phyloP scores from a whole-genome alignment of 2,888 invertebrate genomes.

The Gandaritis pyraliata region DNA sequence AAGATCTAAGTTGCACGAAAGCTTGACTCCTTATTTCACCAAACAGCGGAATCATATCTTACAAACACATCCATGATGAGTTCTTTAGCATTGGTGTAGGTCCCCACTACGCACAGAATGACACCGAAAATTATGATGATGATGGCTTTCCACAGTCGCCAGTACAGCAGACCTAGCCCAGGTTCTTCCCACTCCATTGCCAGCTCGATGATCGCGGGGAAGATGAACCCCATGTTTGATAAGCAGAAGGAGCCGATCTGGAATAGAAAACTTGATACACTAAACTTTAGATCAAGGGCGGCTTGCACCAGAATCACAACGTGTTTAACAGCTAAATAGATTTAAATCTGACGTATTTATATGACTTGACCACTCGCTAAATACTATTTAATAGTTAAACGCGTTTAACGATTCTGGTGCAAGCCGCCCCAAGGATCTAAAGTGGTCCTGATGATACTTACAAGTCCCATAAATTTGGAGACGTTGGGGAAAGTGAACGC shows the following conservation, averaged over 20 bases:
- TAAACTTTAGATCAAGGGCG: too few relatives aligned
- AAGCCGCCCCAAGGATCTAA: too few relatives aligned
- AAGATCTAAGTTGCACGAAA: too few relatives aligned
- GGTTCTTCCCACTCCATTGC: slow-evolving; percentile 58
- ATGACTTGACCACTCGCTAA: too few relatives aligned
- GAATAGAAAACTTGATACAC: neutral
- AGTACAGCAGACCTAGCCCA: slow-evolving; percentile 51
- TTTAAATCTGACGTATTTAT: too few relatives aligned
- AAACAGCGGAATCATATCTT: slow-evolving; percentile 2
- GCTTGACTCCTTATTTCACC: too few relatives aligned
- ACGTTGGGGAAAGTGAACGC: slow-evolving; percentile 55
- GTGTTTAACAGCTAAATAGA: too few relatives aligned
- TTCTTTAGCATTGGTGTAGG: slow-evolving; percentile 46
- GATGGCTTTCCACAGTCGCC: slow-evolving; percentile 52
- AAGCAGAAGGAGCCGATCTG: slow-evolving; percentile 30
- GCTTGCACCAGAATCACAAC: too few relatives aligned
- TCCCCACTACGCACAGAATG: slow-evolving; percentile 46
- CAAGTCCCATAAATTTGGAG: slow-evolving; percentile 56
- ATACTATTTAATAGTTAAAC: too few relatives aligned
- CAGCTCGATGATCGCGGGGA: slow-evolving; percentile 60
- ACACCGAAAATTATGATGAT: slow-evolving; percentile 47
- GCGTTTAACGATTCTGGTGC: too few relatives aligned
- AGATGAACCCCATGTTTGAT: slow-evolving; percentile 43
- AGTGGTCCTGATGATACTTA: slow-evolving; percentile 40
- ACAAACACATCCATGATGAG: slow-evolving; percentile 43